Evolutionary conservation across 2,797 vertebrate species (phyloP).

Genomic region (Poeciliopsis paucimaculata): DNA sequence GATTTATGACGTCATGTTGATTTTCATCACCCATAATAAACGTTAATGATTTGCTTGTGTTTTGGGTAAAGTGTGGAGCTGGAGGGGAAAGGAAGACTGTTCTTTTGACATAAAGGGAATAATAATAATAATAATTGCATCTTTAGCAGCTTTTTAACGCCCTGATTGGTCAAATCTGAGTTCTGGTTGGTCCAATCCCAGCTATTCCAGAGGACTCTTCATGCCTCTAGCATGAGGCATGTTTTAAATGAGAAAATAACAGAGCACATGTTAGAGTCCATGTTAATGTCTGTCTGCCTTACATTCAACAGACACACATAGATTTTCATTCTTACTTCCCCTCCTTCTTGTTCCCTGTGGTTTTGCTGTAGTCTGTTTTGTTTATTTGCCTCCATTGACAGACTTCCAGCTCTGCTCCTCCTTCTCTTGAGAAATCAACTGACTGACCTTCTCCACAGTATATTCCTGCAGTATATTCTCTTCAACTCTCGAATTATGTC

Average conservation of each 20-base stretch:
- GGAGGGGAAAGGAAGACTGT: neutral
- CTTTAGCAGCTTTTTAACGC: neutral
- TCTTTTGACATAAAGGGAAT: neutral
- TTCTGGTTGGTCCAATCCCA: neutral
- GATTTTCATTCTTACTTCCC: neutral
- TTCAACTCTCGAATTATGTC: neutral
- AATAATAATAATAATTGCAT: neutral
- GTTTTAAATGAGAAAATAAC: neutral
- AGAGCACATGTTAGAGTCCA: neutral
- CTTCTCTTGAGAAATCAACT: conserved; percentile 1
- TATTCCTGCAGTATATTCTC: neutral
- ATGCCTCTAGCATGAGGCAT: neutral
- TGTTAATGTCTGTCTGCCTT: neutral
- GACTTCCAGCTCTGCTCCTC: neutral
- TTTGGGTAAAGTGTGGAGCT: neutral
- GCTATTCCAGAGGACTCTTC: neutral
- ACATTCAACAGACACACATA: neutral
- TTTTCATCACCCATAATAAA: neutral
- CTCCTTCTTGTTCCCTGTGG: neutral
- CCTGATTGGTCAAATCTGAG: too few relatives aligned
- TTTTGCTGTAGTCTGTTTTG: neutral
- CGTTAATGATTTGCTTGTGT: neutral
- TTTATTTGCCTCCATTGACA: conserved; percentile 1
- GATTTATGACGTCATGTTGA: neutral
- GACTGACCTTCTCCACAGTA: neutral